Percentiles rank a stretch among this genome's conserved stretches.
Evolutionary conservation across 2,797 vertebrate species (phyloP).

Genomic region (Loriculus beryllinus): DNA sequence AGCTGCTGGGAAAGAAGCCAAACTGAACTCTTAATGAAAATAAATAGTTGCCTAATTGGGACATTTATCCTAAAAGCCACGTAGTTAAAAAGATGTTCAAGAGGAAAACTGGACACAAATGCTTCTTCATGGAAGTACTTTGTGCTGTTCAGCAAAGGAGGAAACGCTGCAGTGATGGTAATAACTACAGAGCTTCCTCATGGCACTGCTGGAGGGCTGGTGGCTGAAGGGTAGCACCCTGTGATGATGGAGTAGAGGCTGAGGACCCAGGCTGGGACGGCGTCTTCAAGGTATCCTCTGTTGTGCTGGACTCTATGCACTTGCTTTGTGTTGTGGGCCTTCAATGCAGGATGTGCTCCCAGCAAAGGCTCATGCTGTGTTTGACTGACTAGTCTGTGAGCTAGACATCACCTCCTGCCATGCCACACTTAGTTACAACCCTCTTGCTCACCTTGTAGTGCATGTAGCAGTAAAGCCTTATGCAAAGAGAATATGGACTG

Average conservation of each 20-base stretch:
- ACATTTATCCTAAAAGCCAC: not conserved
- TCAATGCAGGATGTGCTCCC: not conserved
- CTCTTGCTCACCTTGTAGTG: not conserved
- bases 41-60: not conserved
- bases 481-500: not conserved
- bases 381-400: not conserved
- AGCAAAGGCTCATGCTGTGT: not conserved
- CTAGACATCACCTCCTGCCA: not conserved
- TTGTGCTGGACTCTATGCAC: not conserved
- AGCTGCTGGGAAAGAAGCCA: not conserved
- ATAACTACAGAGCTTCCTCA: not conserved
- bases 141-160: not conserved
- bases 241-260: not conserved
- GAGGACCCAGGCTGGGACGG: not conserved
- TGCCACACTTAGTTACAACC: not conserved
- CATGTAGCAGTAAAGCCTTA: not conserved
- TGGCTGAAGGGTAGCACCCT: not conserved
- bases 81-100: not conserved
- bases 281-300: not conserved
- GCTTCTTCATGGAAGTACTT: not conserved
- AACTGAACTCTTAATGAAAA: not conserved
- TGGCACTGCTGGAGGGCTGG: not conserved
- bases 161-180: not conserved
- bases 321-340: not conserved
- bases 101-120: not conserved